Evolutionary conservation across 2,797 vertebrate genomes (phyloP), one percentile per base, ranked within the genome.

Genomic region (Alauda arvensis): DNA sequence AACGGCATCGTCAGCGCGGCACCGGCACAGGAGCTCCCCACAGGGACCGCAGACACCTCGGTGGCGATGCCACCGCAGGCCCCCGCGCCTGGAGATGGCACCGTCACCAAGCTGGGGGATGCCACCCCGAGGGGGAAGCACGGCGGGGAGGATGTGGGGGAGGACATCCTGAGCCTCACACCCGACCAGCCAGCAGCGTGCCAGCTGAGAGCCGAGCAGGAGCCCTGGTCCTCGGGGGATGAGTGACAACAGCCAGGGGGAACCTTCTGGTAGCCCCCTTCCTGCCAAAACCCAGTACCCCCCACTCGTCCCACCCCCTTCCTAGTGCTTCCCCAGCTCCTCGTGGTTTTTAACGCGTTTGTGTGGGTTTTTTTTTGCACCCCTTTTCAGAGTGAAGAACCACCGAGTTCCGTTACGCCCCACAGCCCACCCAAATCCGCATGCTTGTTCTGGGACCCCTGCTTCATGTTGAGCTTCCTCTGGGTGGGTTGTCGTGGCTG

Each of bases 191-290:
- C 71, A 17, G 74, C 94, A 7, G 91, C 66, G 3, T 92, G 93
- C 39, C 85, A 3, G 12, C 88, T 80, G 16, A 79, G 87, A 37
- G 95, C 79, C 1, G 92, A 94, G 13, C 79, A 78, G 29, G 93
- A 95, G 21, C 94, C 92, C 28, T 96, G 95, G 88, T 83, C 90
- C 62, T 92, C 71, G 0, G 96, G 84, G 74, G 95, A 96, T 1
- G 94, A 96, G 77, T 97, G 87, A 93, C 2, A 13, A 40, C 0
- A 6, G 10, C 0, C 2, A 8, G 16, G 59, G 37, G 7, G 31
- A 69, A 4, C 37, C 14, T 63, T 33, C 5, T 2, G 3, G 6
- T 39, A 26, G 31, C 71, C 37, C 63, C 31, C 18, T 28, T 39
- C 66, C 62, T 29, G 16, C 37, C 60, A 12, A 40, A 68, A 48